These are phyloP conservation scores for Scyliorhinus canicula DNA, from an alignment of 2,797 vertebrate species.

Conservation along the genomic window DNA sequence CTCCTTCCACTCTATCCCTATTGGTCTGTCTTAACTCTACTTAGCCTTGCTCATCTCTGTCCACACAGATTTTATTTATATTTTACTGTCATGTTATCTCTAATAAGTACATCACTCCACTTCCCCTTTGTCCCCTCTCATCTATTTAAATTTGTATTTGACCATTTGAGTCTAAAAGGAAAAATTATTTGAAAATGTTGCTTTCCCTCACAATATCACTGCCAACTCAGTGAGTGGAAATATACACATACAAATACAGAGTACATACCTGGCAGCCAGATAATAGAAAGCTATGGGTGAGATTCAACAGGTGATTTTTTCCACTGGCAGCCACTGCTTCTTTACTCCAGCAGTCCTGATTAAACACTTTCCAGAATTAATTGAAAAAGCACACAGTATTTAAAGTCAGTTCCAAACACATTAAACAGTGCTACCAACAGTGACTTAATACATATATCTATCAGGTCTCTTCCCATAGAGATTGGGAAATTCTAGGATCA, in stretches of 20 bases:
- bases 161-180: too few relatives aligned
- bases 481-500: neutral
- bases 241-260: neutral
- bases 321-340: conserved; percentile 19
- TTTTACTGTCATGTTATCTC: neutral
- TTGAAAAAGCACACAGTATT: neutral
- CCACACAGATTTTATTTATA: neutral
- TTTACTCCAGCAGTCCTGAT: conserved; percentile 33
- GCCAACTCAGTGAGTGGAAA: neutral
- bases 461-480: neutral
- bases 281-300: neutral
- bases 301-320: conserved; percentile 32
- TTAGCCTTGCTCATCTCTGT: neutral
- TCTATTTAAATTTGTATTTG: neutral
- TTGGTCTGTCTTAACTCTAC: too few relatives aligned
- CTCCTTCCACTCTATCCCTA: too few relatives aligned
- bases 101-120: neutral
- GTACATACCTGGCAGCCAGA: conserved; percentile 31
- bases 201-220: neutral
- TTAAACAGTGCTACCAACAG: neutral
- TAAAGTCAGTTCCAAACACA: neutral
- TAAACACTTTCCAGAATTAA: conserved; percentile 18
- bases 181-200: neutral
- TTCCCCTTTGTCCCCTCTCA: neutral
- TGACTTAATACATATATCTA: neutral